Conservation (phyloP, 2,797 vertebrate genomes). For the Scarus forsteni region DNA sequence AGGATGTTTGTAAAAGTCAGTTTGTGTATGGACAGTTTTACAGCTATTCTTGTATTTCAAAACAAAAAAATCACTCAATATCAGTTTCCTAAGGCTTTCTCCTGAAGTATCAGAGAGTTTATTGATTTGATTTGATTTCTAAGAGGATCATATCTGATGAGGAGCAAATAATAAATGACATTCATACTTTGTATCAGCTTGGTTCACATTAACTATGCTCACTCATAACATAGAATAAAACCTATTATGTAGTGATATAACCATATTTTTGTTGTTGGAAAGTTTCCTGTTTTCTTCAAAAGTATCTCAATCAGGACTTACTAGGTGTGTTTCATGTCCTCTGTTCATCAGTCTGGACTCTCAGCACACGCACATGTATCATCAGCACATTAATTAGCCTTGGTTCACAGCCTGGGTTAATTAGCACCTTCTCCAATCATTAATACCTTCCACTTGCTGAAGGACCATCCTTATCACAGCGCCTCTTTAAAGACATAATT, state of each 20-base stretch:
- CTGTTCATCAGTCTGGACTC: slow-evolving; percentile 14
- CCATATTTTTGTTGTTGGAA: slow-evolving; percentile 10
- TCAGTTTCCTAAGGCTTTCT: too few relatives aligned
- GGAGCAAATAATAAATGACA: too few relatives aligned
- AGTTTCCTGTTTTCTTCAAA: slow-evolving; percentile 24
- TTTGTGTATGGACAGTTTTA: too few relatives aligned
- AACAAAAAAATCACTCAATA: too few relatives aligned
- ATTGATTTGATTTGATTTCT: too few relatives aligned
- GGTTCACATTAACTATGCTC: slow-evolving; percentile 27
- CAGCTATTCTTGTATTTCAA: too few relatives aligned
- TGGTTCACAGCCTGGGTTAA: slow-evolving; percentile 51
- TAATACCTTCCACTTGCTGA: slow-evolving; percentile 35
- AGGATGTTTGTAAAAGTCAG: too few relatives aligned
- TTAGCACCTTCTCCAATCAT: slow-evolving; percentile 55
- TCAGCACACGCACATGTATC: too few relatives aligned
- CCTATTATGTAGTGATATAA: slow-evolving; percentile 39
- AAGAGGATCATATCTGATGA: too few relatives aligned
- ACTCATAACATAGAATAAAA: slow-evolving; percentile 22
- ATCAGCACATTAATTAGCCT: slow-evolving; percentile 50
- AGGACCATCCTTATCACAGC: slow-evolving; percentile 31
- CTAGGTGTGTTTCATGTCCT: slow-evolving; percentile 23
- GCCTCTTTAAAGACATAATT: slow-evolving; percentile 32
- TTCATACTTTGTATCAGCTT: too few relatives aligned
- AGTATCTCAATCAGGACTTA: slow-evolving; percentile 20
- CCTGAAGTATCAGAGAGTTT: too few relatives aligned